phyloP scores from a whole-genome alignment of 2,113 vertebrate genomes.

The Spea multiplicata region DNA sequence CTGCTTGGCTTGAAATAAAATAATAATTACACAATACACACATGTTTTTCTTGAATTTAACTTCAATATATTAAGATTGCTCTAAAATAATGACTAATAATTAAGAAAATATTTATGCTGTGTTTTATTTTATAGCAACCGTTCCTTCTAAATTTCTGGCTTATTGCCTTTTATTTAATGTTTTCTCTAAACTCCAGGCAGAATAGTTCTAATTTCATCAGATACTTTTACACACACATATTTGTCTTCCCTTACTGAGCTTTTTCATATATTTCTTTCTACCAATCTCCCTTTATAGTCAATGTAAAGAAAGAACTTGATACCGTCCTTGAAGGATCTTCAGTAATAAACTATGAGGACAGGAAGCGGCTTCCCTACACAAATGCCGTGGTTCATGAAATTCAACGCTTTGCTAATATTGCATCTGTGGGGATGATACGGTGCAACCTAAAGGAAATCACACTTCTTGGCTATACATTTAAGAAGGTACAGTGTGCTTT shows the following conservation, averaged over 20 bases:
- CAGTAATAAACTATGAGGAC: conserved; percentile 47
- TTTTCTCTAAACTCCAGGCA: no score
- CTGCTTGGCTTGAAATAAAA: no score
- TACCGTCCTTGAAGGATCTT: conserved; percentile 23
- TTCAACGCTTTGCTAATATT: conserved; percentile 30
- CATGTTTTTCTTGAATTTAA: no score
- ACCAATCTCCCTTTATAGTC: background rate
- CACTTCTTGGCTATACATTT: conserved; percentile 20
- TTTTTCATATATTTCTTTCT: no score
- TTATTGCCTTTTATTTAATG: no score
- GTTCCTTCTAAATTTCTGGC: no score
- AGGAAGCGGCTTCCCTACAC: background rate
- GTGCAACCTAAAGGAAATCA: conserved; percentile 6
- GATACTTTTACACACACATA: no score
- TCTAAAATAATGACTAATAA: background rate
- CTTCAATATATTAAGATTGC: no score
- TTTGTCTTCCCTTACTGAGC: no score
- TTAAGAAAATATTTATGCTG: conserved; percentile 20
- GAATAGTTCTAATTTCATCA: no score
- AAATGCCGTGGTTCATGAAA: conserved; percentile 29
- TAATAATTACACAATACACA: no score
- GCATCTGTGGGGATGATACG: background rate
- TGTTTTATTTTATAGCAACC: background rate
- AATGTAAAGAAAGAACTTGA: conserved; percentile 38
- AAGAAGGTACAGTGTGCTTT: background rate